Evolutionary conservation across 2,888 invertebrate genomes (phyloP).

Genomic region (Sminthurides aquaticus): DNA sequence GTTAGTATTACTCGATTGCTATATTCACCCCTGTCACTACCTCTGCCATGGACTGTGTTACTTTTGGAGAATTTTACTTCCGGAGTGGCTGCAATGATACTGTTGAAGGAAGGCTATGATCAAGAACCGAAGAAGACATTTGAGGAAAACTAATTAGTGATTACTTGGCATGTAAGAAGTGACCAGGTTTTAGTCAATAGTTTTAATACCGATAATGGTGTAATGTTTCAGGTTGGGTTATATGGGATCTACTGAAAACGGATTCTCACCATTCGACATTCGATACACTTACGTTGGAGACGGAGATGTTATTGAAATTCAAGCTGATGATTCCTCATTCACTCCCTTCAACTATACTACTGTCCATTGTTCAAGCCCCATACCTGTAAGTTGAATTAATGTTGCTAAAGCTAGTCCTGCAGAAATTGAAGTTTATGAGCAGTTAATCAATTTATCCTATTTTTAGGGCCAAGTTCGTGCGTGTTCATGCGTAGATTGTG

Average conservation of each 20-base stretch:
- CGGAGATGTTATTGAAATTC: constrained; percentile 47
- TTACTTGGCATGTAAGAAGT: no score
- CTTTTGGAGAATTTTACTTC: constrained; percentile 56
- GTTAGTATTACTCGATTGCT: constrained; percentile 1
- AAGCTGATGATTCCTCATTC: constrained; percentile 50
- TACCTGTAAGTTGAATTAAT: constrained; percentile 53
- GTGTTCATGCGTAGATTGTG: constrained; percentile 84
- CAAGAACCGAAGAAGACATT: constrained; percentile 48
- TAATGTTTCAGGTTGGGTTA: constrained; percentile 38
- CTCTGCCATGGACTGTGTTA: no score
- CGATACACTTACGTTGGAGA: constrained; percentile 49
- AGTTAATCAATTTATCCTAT: no score
- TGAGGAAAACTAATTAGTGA: constrained; percentile 48
- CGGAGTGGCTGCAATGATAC: constrained; percentile 55
- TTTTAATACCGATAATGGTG: neutral
- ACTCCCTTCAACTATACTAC: constrained; percentile 56
- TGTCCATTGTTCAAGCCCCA: constrained; percentile 59
- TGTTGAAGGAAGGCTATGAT: constrained; percentile 47
- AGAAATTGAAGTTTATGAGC: neutral
- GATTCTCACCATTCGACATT: constrained; percentile 55
- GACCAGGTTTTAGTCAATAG: neutral
- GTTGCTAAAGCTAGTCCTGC: neutral
- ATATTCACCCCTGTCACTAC: no score
- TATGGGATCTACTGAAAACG: constrained; percentile 44
- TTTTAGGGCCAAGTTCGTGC: constrained; percentile 56